Conservation (phyloP, 2,113 vertebrate genomes). For the Pituophis catenifer region DNA sequence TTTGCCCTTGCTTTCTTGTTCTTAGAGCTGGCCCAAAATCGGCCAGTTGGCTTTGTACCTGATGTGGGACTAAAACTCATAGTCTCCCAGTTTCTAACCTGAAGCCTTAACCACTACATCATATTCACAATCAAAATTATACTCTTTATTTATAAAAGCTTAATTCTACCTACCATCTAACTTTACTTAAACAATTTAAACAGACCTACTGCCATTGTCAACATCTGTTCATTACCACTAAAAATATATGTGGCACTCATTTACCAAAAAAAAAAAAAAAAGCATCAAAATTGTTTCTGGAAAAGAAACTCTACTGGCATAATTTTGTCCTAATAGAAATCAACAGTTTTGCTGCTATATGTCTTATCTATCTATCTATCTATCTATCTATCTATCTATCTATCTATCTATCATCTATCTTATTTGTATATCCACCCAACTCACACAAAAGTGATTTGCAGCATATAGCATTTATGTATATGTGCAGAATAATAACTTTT, state of each 20-base stretch:
- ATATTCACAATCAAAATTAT: not conserved
- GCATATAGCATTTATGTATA: too few species aligned
- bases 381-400: too few species aligned
- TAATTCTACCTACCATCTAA: not conserved
- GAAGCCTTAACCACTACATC: not conserved
- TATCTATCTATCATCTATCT: too few species aligned
- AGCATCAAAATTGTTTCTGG: not conserved
- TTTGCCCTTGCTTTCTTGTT: not conserved
- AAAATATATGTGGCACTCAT: not conserved
- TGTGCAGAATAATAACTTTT: not conserved
- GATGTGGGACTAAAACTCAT: not conserved
- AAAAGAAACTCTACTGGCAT: not conserved
- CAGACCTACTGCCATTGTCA: not conserved
- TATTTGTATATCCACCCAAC: too few species aligned
- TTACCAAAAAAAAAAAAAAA: not conserved
- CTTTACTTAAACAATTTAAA: not conserved
- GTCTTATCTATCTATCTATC: too few species aligned
- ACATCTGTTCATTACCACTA: not conserved
- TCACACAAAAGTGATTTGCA: too few species aligned
- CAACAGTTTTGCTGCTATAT: not conserved
- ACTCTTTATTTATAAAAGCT: not conserved
- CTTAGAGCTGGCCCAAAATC: not conserved
- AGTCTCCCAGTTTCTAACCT: not conserved
- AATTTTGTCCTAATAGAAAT: not conserved
- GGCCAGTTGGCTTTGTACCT: not conserved